Percentiles rank a stretch among this genome's conserved stretches.
These are phyloP conservation scores for Holothuria leucospilota DNA, from an alignment of 53 echinoderm and acorn worm genomes.

Conservation along the genomic window DNA sequence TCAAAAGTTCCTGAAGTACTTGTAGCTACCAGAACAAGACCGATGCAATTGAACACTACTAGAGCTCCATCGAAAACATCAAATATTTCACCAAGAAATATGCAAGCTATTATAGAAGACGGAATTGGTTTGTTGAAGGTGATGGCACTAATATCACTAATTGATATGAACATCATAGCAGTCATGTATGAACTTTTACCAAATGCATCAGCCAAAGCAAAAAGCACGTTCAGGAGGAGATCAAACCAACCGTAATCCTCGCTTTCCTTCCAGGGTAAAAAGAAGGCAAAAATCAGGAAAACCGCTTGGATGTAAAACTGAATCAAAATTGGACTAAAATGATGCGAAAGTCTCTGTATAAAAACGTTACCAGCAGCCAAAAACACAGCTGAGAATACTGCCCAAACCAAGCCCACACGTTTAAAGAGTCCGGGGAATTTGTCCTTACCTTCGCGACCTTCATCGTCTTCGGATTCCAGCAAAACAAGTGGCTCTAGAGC, in stretches of 20 bases:
- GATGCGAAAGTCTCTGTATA: background rate
- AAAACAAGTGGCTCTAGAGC: too few species aligned
- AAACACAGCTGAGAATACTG: background rate
- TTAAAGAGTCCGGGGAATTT: too few species aligned
- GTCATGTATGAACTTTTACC: background rate
- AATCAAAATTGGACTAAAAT: background rate
- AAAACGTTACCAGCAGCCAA: background rate
- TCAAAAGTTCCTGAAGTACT: background rate
- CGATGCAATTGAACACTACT: background rate
- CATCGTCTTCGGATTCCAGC: too few species aligned
- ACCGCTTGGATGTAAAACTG: background rate
- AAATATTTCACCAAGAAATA: constrained; percentile 14
- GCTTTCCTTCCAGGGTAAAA: background rate
- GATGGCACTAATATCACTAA: background rate
- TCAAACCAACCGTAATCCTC: background rate
- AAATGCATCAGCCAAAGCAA: background rate
- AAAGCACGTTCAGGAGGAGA: background rate
- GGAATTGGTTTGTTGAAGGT: constrained; percentile 11
- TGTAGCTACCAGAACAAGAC: background rate
- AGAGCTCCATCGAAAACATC: background rate
- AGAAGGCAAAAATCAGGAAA: constrained; percentile 6
- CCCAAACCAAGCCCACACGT: background rate
- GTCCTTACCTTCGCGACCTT: too few species aligned
- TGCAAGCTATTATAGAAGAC: background rate
- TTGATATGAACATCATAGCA: background rate